Base-by-base conservation (phyloP, 2,888 invertebrate species). In the Idaea straminata region DNA sequence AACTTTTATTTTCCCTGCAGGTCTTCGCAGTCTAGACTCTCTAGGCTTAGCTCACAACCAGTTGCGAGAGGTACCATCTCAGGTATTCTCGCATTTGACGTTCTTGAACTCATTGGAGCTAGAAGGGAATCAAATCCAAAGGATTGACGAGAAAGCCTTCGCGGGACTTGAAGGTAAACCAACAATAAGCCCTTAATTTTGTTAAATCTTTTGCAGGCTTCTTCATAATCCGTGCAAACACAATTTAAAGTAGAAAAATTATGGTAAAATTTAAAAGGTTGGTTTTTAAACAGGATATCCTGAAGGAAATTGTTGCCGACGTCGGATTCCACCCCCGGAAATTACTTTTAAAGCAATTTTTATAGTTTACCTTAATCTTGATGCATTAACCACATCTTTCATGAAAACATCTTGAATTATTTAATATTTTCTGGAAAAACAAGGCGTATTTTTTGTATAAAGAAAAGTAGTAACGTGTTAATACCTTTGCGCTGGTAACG, bases 1-100 rank as follows among this genome's bases (percentile, higher is more conserved):
- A 15, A 5, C 61, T 63, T 66, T 66, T 61, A 34, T 35, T 63
- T 66, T 64, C 64, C 72, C 74, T 67, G 15, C 83, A 97, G 97
- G 97, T 76, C 88, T 98, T 76, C 94, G 95, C 70, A 96, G 94
- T 85, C 92, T 98, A 81, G 98, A 98, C 85, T 96, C 96, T 0
- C 91, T 98, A 69, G 97, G 97, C 65, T 89, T 98, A 84, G 97
- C 97, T 5, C 97, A 97, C 85, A 98, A 98, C 89, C 95, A 95
- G 83, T 92, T 98, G 69, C 95, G 94, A 62, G 95, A 95, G 79
- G 95, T 98, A 71, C 97, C 97, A 15, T 94, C 96, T 5, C 95
- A 96, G 80, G 97, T 97, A 63, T 98, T 98, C 88, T 95, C 96
- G 3, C 96, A 97, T 84, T 92, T 98, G 77, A 95, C 94, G 34